phyloP scores from a whole-genome alignment of 2,113 vertebrate genomes.

The Calidris pugnax region DNA sequence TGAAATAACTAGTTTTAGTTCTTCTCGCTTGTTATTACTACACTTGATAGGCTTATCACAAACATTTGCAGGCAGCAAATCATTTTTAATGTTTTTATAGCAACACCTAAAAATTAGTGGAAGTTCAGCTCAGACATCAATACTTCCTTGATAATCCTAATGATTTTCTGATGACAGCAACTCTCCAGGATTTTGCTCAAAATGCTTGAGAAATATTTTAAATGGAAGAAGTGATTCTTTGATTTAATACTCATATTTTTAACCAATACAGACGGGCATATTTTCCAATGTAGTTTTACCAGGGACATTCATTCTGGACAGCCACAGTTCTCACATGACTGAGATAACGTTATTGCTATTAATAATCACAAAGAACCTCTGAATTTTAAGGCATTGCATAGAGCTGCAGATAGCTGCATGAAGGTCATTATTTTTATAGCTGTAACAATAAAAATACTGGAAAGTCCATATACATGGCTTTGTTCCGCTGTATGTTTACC shows the following conservation, averaged over 20 bases:
- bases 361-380: conserved; percentile 13
- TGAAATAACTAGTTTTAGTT: neutral
- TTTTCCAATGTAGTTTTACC: neutral
- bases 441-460: conserved; percentile 20
- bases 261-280: neutral
- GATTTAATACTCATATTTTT: conserved; percentile 24
- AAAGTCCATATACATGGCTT: neutral
- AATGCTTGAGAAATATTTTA: conserved; percentile 10
- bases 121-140: neutral
- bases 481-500: neutral
- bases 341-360: conserved; percentile 3
- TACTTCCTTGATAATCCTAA: neutral
- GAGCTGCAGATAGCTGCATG: neutral
- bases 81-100: neutral
- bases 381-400: neutral
- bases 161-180: neutral
- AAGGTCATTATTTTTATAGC: conserved; percentile 48
- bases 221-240: neutral
- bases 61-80: neutral
- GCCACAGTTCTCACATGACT: neutral
- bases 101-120: neutral
- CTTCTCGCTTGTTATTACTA: neutral
- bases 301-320: neutral
- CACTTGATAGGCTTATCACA: neutral
- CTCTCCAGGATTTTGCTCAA: neutral